Base-by-base conservation (phyloP, 2,113 vertebrate genomes). In the Hylia prasina region DNA sequence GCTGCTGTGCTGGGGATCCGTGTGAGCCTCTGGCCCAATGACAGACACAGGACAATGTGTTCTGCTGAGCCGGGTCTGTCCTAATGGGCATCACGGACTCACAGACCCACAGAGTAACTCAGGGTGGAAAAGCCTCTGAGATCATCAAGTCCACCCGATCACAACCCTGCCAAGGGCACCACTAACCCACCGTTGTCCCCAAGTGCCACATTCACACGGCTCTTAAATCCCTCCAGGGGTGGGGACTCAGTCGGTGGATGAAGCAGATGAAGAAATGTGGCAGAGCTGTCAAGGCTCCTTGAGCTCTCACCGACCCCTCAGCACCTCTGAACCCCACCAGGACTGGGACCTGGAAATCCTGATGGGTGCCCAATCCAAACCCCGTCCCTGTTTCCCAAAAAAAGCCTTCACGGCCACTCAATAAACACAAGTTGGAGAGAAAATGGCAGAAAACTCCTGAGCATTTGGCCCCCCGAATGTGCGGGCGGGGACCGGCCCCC, bases 1-100 rank as follows among this genome's bases (percentile, higher is more conserved):
- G 23, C 51, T 3, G 0, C 51, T 1, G 6, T 4, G 33, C 78
- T 3, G 0, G 28, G 53, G 39, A 21, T 2, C 0, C 2, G 80
- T 8, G 3, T 16, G 1, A 3, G 11, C 42, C 27, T 53, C 65
- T 30, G 8, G 16, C 30, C 9, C 3, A 4, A 2, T 4, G 8
- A 11, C n/a, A 15, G 19, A 6, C 6, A 30, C 10, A 3, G 63
- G 51, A 54, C 58, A 9, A n/a, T n/a, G n/a, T n/a, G n/a, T n/a
- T n/a, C n/a, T 1, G 0, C 2, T 2, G 1, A 6, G 42, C n/a
- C 4, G 24, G 13, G 11, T 28, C 48, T 84, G 64, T 17, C 64
- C 25, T 5, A 8, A 6, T 0, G 20, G 28, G 25, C 39, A 24
- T 7, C 77, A 23, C 27, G 20, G 45, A 18, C 16, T 8, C 54